These are phyloP conservation scores for Dicerorhinus sumatrensis DNA, from an alignment of 2,113 vertebrate species.

Conservation along the genomic window DNA sequence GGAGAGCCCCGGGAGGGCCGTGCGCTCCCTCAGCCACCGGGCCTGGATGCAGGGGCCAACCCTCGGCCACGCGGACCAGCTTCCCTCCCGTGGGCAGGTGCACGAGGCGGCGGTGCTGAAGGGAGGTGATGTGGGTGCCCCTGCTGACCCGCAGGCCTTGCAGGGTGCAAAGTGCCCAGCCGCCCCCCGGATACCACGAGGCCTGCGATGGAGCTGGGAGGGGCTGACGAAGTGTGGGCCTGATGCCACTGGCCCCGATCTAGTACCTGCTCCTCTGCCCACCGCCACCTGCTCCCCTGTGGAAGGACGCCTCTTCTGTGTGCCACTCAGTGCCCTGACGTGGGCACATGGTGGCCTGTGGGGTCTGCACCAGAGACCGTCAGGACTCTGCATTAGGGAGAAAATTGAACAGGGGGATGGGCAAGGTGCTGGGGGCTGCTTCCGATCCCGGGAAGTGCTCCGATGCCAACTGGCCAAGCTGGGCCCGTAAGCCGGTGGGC, in stretches of 20 bases:
- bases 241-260: neutral
- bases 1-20: rapidly evolving
- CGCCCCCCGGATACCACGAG: rapidly evolving
- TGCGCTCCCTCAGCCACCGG: rapidly evolving
- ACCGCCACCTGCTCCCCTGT: rapidly evolving
- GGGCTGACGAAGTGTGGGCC: neutral
- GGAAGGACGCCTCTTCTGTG: neutral
- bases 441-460: too few relatives aligned
- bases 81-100: rapidly evolving
- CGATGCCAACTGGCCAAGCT: neutral
- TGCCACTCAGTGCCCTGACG: rapidly evolving
- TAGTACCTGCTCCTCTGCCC: too few relatives aligned
- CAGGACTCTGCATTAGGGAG: neutral
- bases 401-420: rapidly evolving
- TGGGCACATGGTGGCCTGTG: rapidly evolving
- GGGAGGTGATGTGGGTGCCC: rapidly evolving
- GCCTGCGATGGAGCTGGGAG: neutral
- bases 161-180: neutral
- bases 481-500: neutral
- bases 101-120: rapidly evolving
- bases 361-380: rapidly evolving
- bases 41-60: neutral
- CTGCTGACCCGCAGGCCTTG: neutral
- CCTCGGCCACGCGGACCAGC: neutral
- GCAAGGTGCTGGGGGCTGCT: too few relatives aligned